Evolutionary conservation across 2,888 invertebrate genomes (phyloP).

Genomic region (Bursaphelenchus okinawaensis): DNA sequence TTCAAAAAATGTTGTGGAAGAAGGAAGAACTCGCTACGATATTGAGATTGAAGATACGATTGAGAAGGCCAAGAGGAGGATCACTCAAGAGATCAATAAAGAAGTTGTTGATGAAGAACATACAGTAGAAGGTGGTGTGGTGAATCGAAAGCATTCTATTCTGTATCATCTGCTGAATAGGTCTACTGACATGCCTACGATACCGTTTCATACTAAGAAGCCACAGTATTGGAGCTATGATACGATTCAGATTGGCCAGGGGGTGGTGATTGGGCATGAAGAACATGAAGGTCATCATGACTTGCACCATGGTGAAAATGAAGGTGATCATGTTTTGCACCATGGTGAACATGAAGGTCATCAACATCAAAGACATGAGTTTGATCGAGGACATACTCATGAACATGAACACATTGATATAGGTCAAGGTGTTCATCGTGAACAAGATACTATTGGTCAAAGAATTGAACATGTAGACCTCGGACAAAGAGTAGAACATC

Average conservation of each 20-base stretch:
- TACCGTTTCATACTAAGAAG: background rate
- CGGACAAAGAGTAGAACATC: too few relatives aligned
- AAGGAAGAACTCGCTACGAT: background rate
- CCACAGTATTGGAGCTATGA: background rate
- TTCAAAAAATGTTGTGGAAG: background rate
- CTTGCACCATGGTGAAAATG: background rate
- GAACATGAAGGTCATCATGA: too few relatives aligned
- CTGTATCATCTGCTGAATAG: background rate
- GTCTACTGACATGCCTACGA: background rate
- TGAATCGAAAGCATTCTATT: background rate
- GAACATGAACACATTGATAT: background rate
- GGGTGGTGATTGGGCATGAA: background rate
- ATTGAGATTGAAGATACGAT: constrained; percentile 4
- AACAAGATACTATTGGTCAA: background rate
- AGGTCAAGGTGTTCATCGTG: background rate
- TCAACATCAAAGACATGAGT: background rate
- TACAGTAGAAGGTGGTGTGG: background rate
- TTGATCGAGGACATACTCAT: background rate
- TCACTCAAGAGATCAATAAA: background rate
- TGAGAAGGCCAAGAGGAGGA: background rate
- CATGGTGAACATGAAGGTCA: background rate
- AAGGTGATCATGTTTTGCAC: background rate
- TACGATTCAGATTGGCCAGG: background rate
- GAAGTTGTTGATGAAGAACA: background rate
- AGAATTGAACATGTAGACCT: background rate